Base-by-base conservation (phyloP, 2,113 vertebrate species). In the Pipra filicauda region DNA sequence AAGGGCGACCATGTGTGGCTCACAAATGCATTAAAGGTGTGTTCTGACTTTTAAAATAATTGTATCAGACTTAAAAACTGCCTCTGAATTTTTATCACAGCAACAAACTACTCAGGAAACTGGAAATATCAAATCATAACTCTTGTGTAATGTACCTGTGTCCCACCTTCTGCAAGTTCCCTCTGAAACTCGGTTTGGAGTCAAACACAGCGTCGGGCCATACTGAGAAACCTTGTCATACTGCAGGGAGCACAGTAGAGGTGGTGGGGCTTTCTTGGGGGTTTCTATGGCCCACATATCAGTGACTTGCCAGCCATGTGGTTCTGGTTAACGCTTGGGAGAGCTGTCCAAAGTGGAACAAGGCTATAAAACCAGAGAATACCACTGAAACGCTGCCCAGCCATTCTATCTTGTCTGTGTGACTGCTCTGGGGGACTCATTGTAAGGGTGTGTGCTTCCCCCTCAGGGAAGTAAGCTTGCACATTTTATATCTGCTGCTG, bases 371-470 rank as follows among this genome's bases (percentile, higher is more conserved):
- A 74, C 2, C 22, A 10, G 55, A 80, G 59, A 73, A 64, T 58
- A 57, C 26, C 58, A 76, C 62, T 93, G 85, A 93, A 93, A 51
- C 66, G 9, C 41, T 93, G 85, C 72, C 85, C 92, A 84, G 35
- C 72, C 89, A 87, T 96, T 96, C 62, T 95, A 18, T 91, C 77
- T 85, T 87, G 86, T 85, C 80, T 37, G 52, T 72, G 57, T 51
- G 65, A 81, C 48, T n/a, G 65, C 52, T 75, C 33, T 33, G 69
- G 12, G 57, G 61, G 43, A 23, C 27, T 59, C 48, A 83, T 90
- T 90, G 79, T 89, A 66, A 74, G 39, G 43, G n/a, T 88, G 39
- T 30, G 22, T 1, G 2, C 52, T 27, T 22, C 15, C 16, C 43
- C 57, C 43, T 15, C 11, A 0, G 61, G 39, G 39, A 67, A 41